phyloP scores from a whole-genome alignment of 2,888 invertebrate species.

The Serrognathus titanus region DNA sequence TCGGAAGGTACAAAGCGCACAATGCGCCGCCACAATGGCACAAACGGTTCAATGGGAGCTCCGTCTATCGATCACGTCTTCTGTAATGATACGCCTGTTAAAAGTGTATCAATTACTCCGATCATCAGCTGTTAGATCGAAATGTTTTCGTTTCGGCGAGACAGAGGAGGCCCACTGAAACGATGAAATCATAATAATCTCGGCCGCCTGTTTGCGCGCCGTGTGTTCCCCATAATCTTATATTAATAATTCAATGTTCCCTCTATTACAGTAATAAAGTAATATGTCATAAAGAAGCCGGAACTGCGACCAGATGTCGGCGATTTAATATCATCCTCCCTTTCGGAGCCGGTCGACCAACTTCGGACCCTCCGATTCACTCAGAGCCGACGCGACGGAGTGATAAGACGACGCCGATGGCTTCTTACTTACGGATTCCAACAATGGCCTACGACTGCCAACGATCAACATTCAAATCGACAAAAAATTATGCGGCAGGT shows the following conservation, averaged over 20 bases:
- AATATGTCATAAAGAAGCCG: conserved; percentile 48
- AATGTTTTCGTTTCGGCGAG: not conserved
- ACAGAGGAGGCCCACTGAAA: not conserved
- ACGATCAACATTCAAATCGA: no score
- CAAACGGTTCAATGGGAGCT: conserved; percentile 15
- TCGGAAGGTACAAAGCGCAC: conserved; percentile 13
- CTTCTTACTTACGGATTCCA: no score
- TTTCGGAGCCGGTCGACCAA: not conserved
- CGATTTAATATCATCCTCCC: conserved; percentile 47
- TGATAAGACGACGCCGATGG: no score
- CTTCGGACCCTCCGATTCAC: not conserved
- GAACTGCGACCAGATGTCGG: conserved; percentile 43
- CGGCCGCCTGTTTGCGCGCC: not conserved
- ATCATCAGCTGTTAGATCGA: not conserved
- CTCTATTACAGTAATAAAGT: conserved; percentile 52
- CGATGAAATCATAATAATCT: not conserved
- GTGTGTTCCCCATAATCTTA: conserved; percentile 42
- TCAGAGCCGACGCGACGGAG: no score
- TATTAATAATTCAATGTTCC: conserved; percentile 52
- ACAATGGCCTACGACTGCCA: no score
- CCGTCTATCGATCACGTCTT: not conserved
- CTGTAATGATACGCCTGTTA: conserved; percentile 8
- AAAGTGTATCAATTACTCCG: conserved; percentile 11
- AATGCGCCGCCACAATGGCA: conserved; percentile 12
- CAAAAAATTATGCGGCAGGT: no score